phyloP scores from a whole-genome alignment of 2,113 vertebrate species.

The Tachuris rubrigastra region DNA sequence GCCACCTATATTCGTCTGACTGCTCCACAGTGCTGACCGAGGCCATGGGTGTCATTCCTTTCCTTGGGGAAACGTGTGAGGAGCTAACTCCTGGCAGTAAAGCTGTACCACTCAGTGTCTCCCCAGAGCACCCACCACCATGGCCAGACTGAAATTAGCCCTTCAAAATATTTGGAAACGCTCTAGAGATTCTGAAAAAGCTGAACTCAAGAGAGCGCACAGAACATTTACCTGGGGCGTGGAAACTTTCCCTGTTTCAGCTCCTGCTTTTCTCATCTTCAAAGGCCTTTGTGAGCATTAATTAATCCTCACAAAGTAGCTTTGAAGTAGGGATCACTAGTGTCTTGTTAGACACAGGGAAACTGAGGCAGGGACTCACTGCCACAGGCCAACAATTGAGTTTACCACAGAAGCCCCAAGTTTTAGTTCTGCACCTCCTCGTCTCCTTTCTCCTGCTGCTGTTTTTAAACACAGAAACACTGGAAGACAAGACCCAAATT shows the following conservation, averaged over 20 bases:
- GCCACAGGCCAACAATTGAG: rapidly evolving
- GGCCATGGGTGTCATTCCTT: background rate
- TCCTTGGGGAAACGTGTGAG: rapidly evolving
- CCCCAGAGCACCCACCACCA: background rate
- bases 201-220: background rate
- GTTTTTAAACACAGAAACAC: background rate
- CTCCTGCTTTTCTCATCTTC: background rate
- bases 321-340: background rate
- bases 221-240: background rate
- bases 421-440: background rate
- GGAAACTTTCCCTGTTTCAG: background rate
- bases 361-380: background rate
- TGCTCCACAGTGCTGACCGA: background rate
- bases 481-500: background rate
- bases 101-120: background rate
- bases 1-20: background rate
- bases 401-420: background rate
- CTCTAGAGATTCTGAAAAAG: background rate
- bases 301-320: background rate
- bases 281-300: background rate
- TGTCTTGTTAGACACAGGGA: background rate
- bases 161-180: background rate
- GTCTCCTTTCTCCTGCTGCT: background rate
- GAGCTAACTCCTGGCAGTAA: too few relatives aligned
- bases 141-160: background rate